Percentiles rank a stretch among this genome's conserved stretches.
phyloP scores from a whole-genome alignment of 2,888 invertebrate genomes.

The Netelia virgata region DNA sequence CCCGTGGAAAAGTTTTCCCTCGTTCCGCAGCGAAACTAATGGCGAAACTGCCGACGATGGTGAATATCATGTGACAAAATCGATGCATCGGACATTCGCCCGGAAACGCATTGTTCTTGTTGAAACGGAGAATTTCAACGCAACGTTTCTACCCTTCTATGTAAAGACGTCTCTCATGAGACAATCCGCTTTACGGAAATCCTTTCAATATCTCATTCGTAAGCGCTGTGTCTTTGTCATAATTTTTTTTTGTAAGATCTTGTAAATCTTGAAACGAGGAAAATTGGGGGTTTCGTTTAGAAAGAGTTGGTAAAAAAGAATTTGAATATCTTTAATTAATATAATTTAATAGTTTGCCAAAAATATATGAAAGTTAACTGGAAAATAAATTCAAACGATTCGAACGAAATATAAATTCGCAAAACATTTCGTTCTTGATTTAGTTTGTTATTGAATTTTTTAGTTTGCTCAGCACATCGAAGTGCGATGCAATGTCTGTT shows the following conservation, averaged over 20 bases:
- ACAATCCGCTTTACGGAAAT: constrained; percentile 30
- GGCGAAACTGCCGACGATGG: not conserved
- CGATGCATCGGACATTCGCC: constrained; percentile 40
- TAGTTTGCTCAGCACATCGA: not conserved
- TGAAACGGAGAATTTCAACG: constrained; percentile 1
- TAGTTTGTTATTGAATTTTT: not conserved
- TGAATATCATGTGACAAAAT: constrained; percentile 7
- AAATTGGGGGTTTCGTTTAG: too few species aligned
- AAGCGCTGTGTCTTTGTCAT: too few species aligned
- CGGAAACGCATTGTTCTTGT: constrained; percentile 39
- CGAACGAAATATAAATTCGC: too few species aligned
- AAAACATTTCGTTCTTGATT: not conserved
- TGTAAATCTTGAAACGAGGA: too few species aligned
- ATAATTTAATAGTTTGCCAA: too few species aligned
- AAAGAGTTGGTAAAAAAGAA: too few species aligned
- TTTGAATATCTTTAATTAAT: too few species aligned
- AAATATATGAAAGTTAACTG: too few species aligned
- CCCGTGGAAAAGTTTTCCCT: constrained; percentile 9
- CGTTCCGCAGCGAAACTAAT: not conserved
- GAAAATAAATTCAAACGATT: too few species aligned
- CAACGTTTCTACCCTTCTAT: not conserved
- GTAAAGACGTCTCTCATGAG: not conserved
- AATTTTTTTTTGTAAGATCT: too few species aligned
- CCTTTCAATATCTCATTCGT: constrained; percentile 4
- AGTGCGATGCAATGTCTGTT: constrained; percentile 12